These are phyloP conservation scores for Drosophila pallidifrons DNA, from an alignment of 1,140 invertebrate species.

Conservation along the genomic window DNA sequence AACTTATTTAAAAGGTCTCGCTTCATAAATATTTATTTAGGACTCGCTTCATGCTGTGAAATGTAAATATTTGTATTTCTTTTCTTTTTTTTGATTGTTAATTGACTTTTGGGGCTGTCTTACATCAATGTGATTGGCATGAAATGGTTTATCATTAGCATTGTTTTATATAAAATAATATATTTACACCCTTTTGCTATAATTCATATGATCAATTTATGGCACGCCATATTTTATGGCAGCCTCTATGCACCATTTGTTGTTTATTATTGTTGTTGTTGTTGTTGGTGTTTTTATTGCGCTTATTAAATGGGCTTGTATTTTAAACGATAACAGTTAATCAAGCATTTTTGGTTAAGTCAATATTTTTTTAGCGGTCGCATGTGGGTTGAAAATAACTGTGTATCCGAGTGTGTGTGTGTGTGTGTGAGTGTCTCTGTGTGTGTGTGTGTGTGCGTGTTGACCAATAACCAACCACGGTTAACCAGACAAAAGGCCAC, in stretches of 20 bases:
- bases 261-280: slow-evolving; percentile 12
- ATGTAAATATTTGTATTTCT: neutral
- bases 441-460: slow-evolving; percentile 51
- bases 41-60: neutral
- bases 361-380: slow-evolving; percentile 80
- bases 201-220: slow-evolving; percentile 33
- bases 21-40: neutral
- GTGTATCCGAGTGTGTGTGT: slow-evolving; percentile 5
- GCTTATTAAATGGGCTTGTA: slow-evolving; percentile 62
- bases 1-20: neutral
- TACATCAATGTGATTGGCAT: neutral
- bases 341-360: slow-evolving; percentile 81
- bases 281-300: slow-evolving; percentile 37
- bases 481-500: slow-evolving; percentile 85
- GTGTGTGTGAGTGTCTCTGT: slow-evolving; percentile 5
- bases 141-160: neutral
- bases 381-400: slow-evolving; percentile 4
- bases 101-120: neutral
- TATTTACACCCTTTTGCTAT: slow-evolving; percentile 4
- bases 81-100: neutral
- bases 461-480: slow-evolving; percentile 84
- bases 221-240: slow-evolving; percentile 20
- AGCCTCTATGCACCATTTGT: neutral
- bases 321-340: slow-evolving; percentile 76
- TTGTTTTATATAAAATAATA: slow-evolving; percentile 7